Evolutionary conservation across 2,888 invertebrate genomes (phyloP), one percentile per base, ranked within the genome.

Genomic region (Lingula anatina): DNA sequence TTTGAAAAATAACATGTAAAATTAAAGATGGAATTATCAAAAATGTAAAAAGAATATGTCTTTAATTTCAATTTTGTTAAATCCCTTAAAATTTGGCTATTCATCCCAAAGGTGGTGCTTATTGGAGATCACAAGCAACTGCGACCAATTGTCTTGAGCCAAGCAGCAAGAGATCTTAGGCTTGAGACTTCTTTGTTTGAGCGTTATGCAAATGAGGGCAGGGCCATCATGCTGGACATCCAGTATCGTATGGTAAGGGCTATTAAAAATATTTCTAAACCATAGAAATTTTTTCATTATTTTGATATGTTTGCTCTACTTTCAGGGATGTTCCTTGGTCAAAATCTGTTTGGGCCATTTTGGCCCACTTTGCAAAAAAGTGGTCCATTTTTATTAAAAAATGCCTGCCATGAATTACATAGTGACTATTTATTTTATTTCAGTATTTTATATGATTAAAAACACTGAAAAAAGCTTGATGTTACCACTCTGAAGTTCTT

Each of bases 361-460:
- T 35, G 12, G n/a, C n/a, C n/a, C n/a, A n/a, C n/a, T n/a, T n/a
- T n/a, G n/a, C n/a, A n/a, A n/a, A n/a, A n/a, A n/a, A n/a, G n/a
- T n/a, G n/a, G n/a, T n/a, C n/a, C n/a, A n/a, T n/a, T n/a, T n/a
- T n/a, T n/a, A n/a, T n/a, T n/a, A n/a, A n/a, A n/a, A n/a, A n/a
- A n/a, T n/a, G n/a, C n/a, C n/a, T n/a, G n/a, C n/a, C n/a, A n/a
- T n/a, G 35, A 20, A 15, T 4, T 9, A 2, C 12, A 36, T 18
- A 81, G 82, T 78, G 86, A 86, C 65, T 61, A 61, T 23, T 27
- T 44, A 5, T 5, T 25, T 24, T n/a, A n/a, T n/a, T n/a, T n/a
- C n/a, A n/a, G n/a, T n/a, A n/a, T n/a, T n/a, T n/a, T n/a, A n/a
- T n/a, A n/a, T n/a, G n/a, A n/a, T n/a, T n/a, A n/a, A n/a, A n/a